phyloP scores from a whole-genome alignment of 2,888 invertebrate species.

The Melangyna quadrimaculata region DNA sequence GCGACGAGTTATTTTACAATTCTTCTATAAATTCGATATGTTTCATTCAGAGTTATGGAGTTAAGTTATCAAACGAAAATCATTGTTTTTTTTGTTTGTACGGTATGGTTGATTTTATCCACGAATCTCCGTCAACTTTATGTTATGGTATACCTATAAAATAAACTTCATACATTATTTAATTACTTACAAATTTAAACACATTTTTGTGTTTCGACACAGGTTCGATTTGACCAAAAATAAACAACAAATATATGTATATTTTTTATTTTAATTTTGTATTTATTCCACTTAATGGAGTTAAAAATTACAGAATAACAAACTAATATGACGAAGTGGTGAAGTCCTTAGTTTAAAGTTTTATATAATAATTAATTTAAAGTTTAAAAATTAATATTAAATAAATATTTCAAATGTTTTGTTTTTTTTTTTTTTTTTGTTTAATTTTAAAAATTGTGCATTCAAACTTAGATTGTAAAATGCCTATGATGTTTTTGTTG shows the following conservation, averaged over 20 bases:
- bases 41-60: too few species aligned
- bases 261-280: slow-evolving; percentile 34
- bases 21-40: too few species aligned
- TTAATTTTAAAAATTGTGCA: slow-evolving; percentile 51
- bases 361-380: slow-evolving; percentile 45
- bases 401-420: slow-evolving; percentile 36
- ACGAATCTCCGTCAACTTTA: too few species aligned
- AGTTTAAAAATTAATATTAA: slow-evolving; percentile 44
- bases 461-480: slow-evolving; percentile 56
- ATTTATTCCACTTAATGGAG: slow-evolving; percentile 59
- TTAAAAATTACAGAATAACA: slow-evolving; percentile 66
- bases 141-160: too few species aligned
- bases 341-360: slow-evolving; percentile 52
- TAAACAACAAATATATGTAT: neutral
- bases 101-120: too few species aligned
- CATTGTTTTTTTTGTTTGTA: too few species aligned
- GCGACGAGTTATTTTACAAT: too few species aligned
- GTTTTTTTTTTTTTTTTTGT: neutral
- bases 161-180: too few species aligned
- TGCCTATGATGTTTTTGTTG: slow-evolving; percentile 41
- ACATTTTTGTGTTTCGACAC: too few species aligned
- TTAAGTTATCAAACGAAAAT: too few species aligned
- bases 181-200: too few species aligned
- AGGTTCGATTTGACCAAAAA: too few species aligned
- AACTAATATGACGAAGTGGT: slow-evolving; percentile 63